Base-by-base conservation (phyloP, 2,113 vertebrate species). In the Eulemur macaco region DNA sequence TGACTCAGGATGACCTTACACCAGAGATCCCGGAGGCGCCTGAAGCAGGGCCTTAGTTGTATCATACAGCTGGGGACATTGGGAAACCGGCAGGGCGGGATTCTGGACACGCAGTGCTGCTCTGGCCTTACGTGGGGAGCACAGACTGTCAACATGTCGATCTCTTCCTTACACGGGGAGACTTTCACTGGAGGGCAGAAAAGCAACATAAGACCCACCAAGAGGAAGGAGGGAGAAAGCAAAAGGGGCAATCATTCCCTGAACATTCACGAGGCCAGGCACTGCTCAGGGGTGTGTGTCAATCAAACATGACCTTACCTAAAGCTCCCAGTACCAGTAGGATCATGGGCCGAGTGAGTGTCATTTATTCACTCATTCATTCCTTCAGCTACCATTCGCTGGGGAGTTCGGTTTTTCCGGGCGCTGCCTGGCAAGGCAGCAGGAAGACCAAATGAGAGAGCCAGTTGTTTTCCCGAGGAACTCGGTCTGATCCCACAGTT, bases 141-240 rank as follows among this genome's bases (percentile, higher is more conserved):
- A 5, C 14, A 25, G 1, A 14, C 5, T 2, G 4, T 20, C 58
- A 3, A 3, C 2, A 0, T 1, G 10, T 3, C 11, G 23, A 11
- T 12, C 39, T 86, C 27, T 39, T 29, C 10, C 54, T 39, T 4
- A 56, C 50, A 6, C 4, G 0, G 3, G 77, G 45, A 39, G 14
- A 34, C 21, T 50, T 80, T 37, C 23, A 6, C 6, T 31, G 20
- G 14, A 81, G 21, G 47, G 31, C 37, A 77, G 66, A 82, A 84
- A 47, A 69, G 52, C 23, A 85, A 7, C 34, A 1, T 17, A 6
- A 34, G 56, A 50, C 6, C 37, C 82, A 12, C 6, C 31, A 11
- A 81, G n/a, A 37, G 64, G 71, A 25, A 60, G 50, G 4, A 29
- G 69, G 66, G 56, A 14, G 52, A 31, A 25, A 78, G 34, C 63